Evolutionary conservation across 2,113 vertebrate species (phyloP), one percentile per base, ranked within the genome.

Genomic region (Coturnix japonica): DNA sequence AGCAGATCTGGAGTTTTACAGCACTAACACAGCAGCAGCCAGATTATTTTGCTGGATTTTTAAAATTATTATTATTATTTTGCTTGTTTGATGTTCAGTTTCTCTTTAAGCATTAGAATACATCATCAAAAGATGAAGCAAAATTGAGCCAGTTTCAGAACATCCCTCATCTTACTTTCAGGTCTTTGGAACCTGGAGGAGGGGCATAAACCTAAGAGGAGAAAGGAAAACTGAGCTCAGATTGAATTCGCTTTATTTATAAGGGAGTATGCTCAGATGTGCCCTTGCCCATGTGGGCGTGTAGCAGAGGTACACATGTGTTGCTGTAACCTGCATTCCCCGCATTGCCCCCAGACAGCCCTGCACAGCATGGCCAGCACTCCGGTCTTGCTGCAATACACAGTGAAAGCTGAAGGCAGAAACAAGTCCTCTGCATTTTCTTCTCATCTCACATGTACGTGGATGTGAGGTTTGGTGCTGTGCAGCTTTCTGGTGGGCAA

Each of bases 261-360:
- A 13, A 80, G 56, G 41, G 18, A 84, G 9, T 3, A 17, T 23
- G 4, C 49, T 66, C 10, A 37, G 20, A 25, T 15, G 14, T 31
- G 54, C 19, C 11, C 30, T 31, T 61, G 71, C 53, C n/a, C 56
- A 37, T 21, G 2, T 8, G 44, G 65, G 11, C 73, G 69, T 8
- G 8, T 1, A 0, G 41, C 6, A 51, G 39, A 33, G n/a, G 15
- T 35, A 60, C 64, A 51, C 0, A 13, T 28, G 16, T 0, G 0
- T 9, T 75, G 22, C 66, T 84, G 26, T 51, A 33, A 51, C 59
- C 63, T 49, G 25, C 41, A 63, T 86, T 30, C 37, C 28, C 1
- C 1, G 0, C 11, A 0, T 19, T 31, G n/a, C 75, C 63, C 75
- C 75, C 44, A 47, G 20, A 31, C 90, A 94, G 73, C 83, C 35